A percentile compares a stretch with the other conserved stretches of the same genome.
Evolutionary conservation across 2,797 vertebrate genomes (phyloP).

Genomic region (Pantherophis alleghaniensis): DNA sequence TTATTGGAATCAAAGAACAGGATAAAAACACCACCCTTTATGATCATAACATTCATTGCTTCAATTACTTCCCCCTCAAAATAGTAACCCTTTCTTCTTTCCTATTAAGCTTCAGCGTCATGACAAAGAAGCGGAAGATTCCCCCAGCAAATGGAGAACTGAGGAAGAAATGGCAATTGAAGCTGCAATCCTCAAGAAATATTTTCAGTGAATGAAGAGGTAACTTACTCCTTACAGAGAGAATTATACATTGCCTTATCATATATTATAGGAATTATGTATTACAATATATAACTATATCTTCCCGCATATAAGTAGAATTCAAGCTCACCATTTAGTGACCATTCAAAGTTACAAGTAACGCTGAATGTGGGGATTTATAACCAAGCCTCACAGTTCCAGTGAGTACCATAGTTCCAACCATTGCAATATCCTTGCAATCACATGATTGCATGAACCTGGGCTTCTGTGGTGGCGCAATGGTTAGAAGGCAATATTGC

Average conservation of each 20-base stretch:
- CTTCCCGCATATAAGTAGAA: not conserved
- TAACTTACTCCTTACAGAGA: slow-evolving; percentile 17
- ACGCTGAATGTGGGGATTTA: not conserved
- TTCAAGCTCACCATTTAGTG: not conserved
- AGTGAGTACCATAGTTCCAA: not conserved
- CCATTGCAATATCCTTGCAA: not conserved
- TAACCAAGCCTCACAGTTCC: not conserved
- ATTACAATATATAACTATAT: not conserved
- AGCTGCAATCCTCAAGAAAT: slow-evolving; percentile 72
- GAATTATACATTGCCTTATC: not conserved
- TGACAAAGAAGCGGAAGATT: slow-evolving; percentile 72
- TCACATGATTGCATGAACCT: not conserved
- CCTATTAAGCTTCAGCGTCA: slow-evolving; percentile 79
- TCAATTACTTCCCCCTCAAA: not conserved
- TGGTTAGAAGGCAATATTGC: not conserved
- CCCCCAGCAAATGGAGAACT: slow-evolving; percentile 76
- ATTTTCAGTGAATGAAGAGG: slow-evolving; percentile 70
- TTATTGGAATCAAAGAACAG: not conserved
- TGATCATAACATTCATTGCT: not conserved
- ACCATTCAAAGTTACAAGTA: not conserved
- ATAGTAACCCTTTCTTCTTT: not conserved
- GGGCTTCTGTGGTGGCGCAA: not conserved
- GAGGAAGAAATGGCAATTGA: slow-evolving; percentile 85
- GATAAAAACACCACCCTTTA: not conserved
- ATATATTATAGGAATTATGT: not conserved